Evolutionary conservation across 1,140 invertebrate genomes (phyloP), one percentile per base, ranked within the genome.

Genomic region (Drosophila rufa): DNA sequence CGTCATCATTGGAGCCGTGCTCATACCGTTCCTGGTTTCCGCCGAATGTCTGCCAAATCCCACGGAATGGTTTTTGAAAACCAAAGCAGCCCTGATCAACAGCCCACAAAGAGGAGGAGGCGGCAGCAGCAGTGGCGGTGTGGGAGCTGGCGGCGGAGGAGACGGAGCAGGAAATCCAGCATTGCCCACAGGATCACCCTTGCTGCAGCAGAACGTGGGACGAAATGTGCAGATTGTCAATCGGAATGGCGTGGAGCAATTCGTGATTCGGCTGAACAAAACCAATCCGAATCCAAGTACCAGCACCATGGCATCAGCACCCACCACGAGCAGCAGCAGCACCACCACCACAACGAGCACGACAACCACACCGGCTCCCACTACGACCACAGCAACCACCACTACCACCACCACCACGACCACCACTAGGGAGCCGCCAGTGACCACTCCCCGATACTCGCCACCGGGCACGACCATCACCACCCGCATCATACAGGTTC

Each of bases 61-160:
- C 47, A 82, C 83, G 17, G 92, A 92, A 74, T 93, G 92, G 92
- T 93, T 93, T 56, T 92, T 94, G 0, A 93, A 94, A 30, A 92
- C 91, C 12, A 92, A 89, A 59, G 83, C 80, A 1, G 91, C 91
- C 2, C 55, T 92, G 7, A 91, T 69, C 30, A 84, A 83, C 50
- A 86, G 75, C n/a, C 68, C 46, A 22, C 53, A 58, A 6, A 17
- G 58, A 51, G 11, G n/a, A 1, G 67, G 46, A 2, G n/a, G 50
- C 40, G 4, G 19, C 19, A 19, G 19, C 19, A 19, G 19, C 19
- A 19, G 19, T 19, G 19, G 19, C 19, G 19, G 19, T 22, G 19
- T 22, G 19, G 19, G 19, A 22, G 19, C 19, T 22, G n/a, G 50
- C 40, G 4, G 36, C 9, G 60, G 38, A 2, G 67, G 38, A 3